A percentile compares a stretch with the other conserved stretches of the same genome.
Conservation (phyloP, 2,797 vertebrate species). For the Podarcis lilfordi region DNA sequence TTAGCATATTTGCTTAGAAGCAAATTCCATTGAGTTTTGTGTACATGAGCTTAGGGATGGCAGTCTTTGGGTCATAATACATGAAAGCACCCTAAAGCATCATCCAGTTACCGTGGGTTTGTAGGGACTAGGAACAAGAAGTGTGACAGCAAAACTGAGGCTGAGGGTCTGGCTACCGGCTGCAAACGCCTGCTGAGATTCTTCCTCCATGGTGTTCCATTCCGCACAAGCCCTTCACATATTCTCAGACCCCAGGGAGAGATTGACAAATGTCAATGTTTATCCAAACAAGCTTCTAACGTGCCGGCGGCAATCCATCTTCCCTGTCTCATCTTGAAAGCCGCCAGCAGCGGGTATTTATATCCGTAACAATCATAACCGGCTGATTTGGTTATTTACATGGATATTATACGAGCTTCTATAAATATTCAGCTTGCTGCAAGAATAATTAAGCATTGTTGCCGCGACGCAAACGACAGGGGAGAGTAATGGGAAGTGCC, state of each 20-base stretch:
- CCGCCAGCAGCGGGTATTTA: conserved; percentile 41
- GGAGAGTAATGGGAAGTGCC: background rate
- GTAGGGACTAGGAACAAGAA: background rate
- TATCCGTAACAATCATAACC: conserved; percentile 1
- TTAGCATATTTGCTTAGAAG: accelerated
- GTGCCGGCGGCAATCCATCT: conserved; percentile 39
- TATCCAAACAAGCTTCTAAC: conserved; percentile 31
- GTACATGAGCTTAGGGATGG: background rate
- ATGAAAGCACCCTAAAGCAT: background rate
- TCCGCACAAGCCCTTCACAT: background rate
- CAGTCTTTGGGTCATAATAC: background rate
- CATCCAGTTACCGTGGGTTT: background rate
- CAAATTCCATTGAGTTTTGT: background rate
- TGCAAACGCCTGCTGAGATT: background rate
- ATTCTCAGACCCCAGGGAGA: conserved; percentile 15
- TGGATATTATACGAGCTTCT: conserved; percentile 19
- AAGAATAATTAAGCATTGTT: conserved; percentile 48
- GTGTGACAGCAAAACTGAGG: background rate
- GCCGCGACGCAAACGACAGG: accelerated
- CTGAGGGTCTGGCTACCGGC: background rate
- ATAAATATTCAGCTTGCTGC: conserved; percentile 41
- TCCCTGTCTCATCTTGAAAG: conserved; percentile 3
- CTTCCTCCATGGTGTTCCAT: conserved; percentile 6
- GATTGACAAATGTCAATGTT: conserved; percentile 34
- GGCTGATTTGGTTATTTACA: conserved; percentile 32